Base-by-base conservation (phyloP, 2,113 vertebrate genomes). In the Calyptommatus sinebrachiatus region DNA sequence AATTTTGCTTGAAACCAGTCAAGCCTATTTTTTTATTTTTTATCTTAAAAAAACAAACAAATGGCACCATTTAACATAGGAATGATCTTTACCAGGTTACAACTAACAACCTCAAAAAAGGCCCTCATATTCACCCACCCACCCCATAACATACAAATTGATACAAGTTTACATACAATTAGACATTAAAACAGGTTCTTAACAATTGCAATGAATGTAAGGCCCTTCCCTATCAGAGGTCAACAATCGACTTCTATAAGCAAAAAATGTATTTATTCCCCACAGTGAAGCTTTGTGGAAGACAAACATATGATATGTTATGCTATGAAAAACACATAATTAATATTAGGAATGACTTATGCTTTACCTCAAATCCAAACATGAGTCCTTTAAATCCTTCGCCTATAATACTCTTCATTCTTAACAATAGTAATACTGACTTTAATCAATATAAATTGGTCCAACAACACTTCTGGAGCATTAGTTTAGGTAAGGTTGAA, bases 1-100 rank as follows among this genome's bases (percentile, higher is more conserved):
- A 83, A 89, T 48, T 87, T 89, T 89, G 95, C 95, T 95, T 95
- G 95, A 95, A 95, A 94, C 95, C 95, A 95, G 95, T 95, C 95
- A 95, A 95, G 95, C 94, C 82, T 89, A 87, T 88, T 79, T 85
- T 88, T 92, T 92, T 90, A 91, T 91, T 92, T 92, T 86, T 87
- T 74, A 77, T 48, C 63, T 77, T 28, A 20, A 65, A 83, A 83
- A 78, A 83, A 35, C 22, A 62, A 72, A 29, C 57, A 28, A 28
- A 8, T 35, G 1, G 68, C 85, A 65, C 74, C 78, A 74, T 90
- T 77, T 92, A 91, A 89, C 70, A 81, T 86, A 85, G 88, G 92
- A 80, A 86, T 84, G 84, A 86, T 89, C 87, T 92, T 90, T 93
- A 93, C 86, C 86, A 91, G 88, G 94, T 93, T 94, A 94, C 86